Conservation (phyloP, 2,888 invertebrate genomes). For the Drosophila niveifrons region DNA sequence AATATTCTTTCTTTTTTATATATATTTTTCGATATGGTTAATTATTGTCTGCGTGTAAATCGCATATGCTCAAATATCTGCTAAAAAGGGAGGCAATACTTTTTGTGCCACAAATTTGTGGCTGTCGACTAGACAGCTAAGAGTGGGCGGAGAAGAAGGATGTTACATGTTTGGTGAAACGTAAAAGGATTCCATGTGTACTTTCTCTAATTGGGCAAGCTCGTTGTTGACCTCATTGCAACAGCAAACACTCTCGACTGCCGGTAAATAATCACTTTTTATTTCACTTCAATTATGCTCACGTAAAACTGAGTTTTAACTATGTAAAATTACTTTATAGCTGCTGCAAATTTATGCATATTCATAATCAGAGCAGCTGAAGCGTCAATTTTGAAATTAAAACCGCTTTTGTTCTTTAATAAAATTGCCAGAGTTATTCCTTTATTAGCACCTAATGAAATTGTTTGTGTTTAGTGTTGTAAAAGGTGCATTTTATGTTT, state of each 20-base stretch:
- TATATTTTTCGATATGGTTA: conserved; percentile 56
- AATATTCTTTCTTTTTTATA: conserved; percentile 22
- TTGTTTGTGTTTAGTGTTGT: neutral
- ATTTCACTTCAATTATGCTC: neutral
- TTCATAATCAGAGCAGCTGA: too few species aligned
- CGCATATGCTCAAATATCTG: conserved; percentile 72
- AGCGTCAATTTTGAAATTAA: too few species aligned
- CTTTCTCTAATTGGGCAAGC: neutral
- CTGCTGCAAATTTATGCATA: neutral
- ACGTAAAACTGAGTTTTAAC: neutral
- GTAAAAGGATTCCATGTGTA: neutral
- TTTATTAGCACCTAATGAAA: neutral
- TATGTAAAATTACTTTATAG: neutral
- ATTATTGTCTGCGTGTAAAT: conserved; percentile 67
- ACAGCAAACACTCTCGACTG: neutral
- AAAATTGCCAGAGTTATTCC: too few species aligned
- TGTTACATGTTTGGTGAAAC: conserved; percentile 1
- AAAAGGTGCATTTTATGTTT: neutral
- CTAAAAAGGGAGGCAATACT: conserved; percentile 4
- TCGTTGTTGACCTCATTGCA: neutral
- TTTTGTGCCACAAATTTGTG: conserved; percentile 4
- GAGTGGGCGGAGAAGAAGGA: neutral
- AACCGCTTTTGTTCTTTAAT: too few species aligned
- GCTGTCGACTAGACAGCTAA: neutral
- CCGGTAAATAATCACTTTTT: neutral